These are phyloP conservation scores for Sus cebifrons DNA, from an alignment of 2,797 vertebrate species.

Conservation along the genomic window DNA sequence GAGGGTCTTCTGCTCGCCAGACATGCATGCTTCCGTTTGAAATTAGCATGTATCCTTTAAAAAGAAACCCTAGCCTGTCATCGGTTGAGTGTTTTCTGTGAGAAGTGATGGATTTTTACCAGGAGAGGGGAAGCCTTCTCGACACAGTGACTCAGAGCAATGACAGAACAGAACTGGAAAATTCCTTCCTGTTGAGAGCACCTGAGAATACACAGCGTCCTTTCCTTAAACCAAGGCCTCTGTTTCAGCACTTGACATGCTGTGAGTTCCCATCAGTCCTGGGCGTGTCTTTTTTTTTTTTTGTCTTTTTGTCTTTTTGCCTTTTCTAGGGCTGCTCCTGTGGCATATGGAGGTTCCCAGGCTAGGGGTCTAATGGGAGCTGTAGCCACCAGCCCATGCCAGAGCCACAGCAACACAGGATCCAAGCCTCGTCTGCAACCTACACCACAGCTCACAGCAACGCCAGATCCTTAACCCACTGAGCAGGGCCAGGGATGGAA, in stretches of 20 bases:
- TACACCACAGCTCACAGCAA: no score
- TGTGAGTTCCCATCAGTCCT: not conserved
- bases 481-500: no score
- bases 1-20: not conserved
- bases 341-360: no score
- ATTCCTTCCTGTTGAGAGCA: not conserved
- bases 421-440: no score
- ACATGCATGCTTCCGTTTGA: constrained; percentile 1
- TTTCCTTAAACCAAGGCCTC: not conserved
- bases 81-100: not conserved
- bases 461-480: no score
- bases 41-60: constrained; percentile 45
- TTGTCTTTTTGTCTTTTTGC: no score
- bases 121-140: constrained; percentile 15
- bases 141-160: constrained; percentile 49
- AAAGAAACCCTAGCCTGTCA: constrained; percentile 15
- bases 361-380: no score
- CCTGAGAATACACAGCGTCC: not conserved
- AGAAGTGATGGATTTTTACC: constrained; percentile 48
- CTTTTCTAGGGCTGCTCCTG: no score
- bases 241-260: accelerated
- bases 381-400: no score
- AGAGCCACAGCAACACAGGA: no score
- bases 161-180: not conserved
- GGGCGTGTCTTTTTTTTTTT: no score